Evolutionary conservation across 2,888 invertebrate species (phyloP), one percentile per base, ranked within the genome.

Genomic region (Andricus curvator): DNA sequence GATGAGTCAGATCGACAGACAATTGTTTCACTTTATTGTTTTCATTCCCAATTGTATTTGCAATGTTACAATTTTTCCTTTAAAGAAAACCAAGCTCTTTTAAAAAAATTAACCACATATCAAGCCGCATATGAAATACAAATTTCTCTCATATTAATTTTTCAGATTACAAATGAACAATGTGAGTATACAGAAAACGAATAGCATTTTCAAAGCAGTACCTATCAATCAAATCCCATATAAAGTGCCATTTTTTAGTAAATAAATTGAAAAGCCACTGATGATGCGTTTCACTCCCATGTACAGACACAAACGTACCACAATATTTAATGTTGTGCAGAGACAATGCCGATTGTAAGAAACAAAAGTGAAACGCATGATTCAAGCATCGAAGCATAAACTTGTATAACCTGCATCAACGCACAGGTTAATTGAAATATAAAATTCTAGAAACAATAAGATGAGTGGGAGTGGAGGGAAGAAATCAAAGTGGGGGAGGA

Each of bases 1-100:
- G 25, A 48, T 70, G 68, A 70, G 68, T 70, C 22, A 70, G 48
- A 48, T 70, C 68, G 68, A 51, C 68, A 68, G 68, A 48, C 37
- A 41, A 29, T 48, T 25, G 48, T 51, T 70, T 70, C 25, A 48
- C 25, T 44, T 41, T 37, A 68, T 22, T n/a, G 4, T n/a, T 48
- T 25, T 48, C 29, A 70, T 70, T 48, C n/a, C 13, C 48, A 48
- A 68, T 68, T 66, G 37, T 66, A 22, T 67, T 41, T 41, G 11
- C 25, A 48, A 48, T 44, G 44, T 25, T 17, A 6, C 66, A 33
- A 17, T 48, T 48, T 5, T 48, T 6, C 17, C 1, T 48, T 17
- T 48, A 1, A 48, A 17, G 17, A 17, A 48, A 17, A 48, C 6
- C 5, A 48, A 17, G 1, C 17, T 48, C 17, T 17, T 48, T 17